Evolutionary conservation across 1,140 invertebrate genomes (phyloP).

Genomic region (Drosophila kikkawai): DNA sequence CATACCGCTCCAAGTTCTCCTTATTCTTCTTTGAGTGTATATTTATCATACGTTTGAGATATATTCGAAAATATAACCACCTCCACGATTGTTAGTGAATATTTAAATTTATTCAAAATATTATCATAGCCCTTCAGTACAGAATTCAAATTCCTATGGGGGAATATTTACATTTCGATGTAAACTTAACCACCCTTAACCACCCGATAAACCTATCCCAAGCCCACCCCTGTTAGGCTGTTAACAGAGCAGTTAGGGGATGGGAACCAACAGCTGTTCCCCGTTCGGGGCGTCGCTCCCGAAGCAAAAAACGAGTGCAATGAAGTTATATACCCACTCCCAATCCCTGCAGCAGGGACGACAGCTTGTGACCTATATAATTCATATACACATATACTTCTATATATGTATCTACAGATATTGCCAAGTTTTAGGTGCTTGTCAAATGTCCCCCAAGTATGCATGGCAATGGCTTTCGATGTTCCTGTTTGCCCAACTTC

Average conservation of each 20-base stretch:
- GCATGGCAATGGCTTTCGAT: slow-evolving; percentile 49
- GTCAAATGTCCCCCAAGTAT: slow-evolving; percentile 7
- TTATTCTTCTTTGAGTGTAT: neutral
- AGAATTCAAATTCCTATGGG: neutral
- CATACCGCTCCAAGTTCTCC: no score
- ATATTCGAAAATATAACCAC: neutral
- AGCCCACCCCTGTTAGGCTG: slow-evolving; percentile 26
- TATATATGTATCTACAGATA: slow-evolving; percentile 16
- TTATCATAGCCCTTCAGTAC: neutral
- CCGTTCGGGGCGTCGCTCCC: slow-evolving; percentile 50
- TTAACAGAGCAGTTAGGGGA: slow-evolving; percentile 36
- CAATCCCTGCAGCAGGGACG: slow-evolving; percentile 40
- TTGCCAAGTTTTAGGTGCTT: slow-evolving; percentile 16
- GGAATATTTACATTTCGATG: neutral
- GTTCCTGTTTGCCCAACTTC: slow-evolving; percentile 23
- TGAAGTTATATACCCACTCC: slow-evolving; percentile 35
- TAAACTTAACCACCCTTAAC: slow-evolving; percentile 1
- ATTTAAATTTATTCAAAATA: neutral
- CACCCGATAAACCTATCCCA: slow-evolving; percentile 21
- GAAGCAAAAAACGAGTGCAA: slow-evolving; percentile 74
- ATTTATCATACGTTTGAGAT: neutral
- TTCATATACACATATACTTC: slow-evolving; percentile 11
- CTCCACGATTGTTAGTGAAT: neutral
- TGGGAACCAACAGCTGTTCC: slow-evolving; percentile 57
- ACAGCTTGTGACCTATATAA: slow-evolving; percentile 73